Base-by-base conservation (phyloP, 2,888 invertebrate genomes). In the Polia nebulosa region DNA sequence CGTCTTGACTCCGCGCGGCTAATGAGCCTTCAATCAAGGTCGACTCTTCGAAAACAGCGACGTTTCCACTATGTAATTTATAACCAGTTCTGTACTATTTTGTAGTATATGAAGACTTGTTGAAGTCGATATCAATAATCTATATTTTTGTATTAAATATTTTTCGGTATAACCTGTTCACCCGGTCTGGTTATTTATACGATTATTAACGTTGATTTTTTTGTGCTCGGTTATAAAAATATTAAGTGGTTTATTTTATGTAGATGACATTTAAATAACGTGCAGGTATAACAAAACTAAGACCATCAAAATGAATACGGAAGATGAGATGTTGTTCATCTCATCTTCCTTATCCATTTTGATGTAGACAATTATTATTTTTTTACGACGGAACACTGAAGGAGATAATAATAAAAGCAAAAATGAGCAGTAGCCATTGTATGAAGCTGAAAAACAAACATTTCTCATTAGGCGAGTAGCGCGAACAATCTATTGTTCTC, bases 21-120 rank as follows among this genome's bases (percentile, higher is more conserved):
- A 94, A 95, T 94, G 93, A 94, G 93, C 90, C 93, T 94, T 94
- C 94, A 94, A 95, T 95, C 95, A 94, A 95, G 95, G 94, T 94
- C 94, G 90, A 87, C 81, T 88, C 85, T 85, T 89, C 83, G 87
- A 84, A 88, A 88, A 78, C 87, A 82, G 83, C 85, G 85, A 85
- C 80, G 86, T 86, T 81, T 86, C 84, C 78, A 85, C 86, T 88
- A 39, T 75, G 25, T 79, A 87, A 91, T 89, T 91, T 91, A 90
- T 87, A 88, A 83, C 81, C 82, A 76, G 83, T 81, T 86, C 86
- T 85, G 82, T 80, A 81, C 72, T 68, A 81, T 80, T 80, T 55
- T 78, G 66, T 69, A 70, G 51, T 76, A 59, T 72, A 59, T 72
- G 25, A 59, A 59, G 53, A 55, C 15, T 61, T 56, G 34, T 59